A percentile compares a stretch with the other conserved stretches of the same genome.
These are phyloP conservation scores for Sebastes matsubarae DNA, from an alignment of 2,797 vertebrate species.

Conservation along the genomic window DNA sequence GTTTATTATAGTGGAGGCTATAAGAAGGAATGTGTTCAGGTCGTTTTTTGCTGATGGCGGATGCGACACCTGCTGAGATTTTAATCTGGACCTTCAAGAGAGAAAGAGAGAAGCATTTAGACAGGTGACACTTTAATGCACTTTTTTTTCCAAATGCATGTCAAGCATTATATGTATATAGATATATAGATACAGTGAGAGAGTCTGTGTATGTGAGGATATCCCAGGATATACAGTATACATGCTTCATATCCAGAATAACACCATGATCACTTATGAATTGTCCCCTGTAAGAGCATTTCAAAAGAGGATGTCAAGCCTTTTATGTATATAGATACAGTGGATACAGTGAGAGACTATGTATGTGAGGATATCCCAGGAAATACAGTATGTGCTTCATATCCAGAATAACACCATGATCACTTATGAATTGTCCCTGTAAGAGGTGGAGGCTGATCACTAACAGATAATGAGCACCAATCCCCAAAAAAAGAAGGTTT, in stretches of 20 bases:
- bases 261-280: neutral
- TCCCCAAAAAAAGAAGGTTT: neutral
- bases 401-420: neutral
- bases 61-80: constrained; percentile 45
- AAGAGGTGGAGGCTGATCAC: neutral
- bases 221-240: neutral
- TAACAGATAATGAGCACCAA: neutral
- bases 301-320: neutral
- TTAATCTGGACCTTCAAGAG: neutral
- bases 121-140: constrained; percentile 36
- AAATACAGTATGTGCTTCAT: neutral
- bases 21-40: neutral
- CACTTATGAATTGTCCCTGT: neutral
- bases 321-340: too few species aligned
- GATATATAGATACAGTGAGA: neutral
- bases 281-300: neutral
- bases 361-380: neutral
- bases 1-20: neutral
- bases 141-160: neutral
- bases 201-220: neutral
- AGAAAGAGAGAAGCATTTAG: neutral
- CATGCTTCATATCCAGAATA: neutral
- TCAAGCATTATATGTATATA: neutral
- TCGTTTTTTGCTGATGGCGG: constrained; percentile 40
- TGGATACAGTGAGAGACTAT: neutral